Base-by-base conservation (phyloP, 2,797 vertebrate genomes). In the Epinephelus awoara region DNA sequence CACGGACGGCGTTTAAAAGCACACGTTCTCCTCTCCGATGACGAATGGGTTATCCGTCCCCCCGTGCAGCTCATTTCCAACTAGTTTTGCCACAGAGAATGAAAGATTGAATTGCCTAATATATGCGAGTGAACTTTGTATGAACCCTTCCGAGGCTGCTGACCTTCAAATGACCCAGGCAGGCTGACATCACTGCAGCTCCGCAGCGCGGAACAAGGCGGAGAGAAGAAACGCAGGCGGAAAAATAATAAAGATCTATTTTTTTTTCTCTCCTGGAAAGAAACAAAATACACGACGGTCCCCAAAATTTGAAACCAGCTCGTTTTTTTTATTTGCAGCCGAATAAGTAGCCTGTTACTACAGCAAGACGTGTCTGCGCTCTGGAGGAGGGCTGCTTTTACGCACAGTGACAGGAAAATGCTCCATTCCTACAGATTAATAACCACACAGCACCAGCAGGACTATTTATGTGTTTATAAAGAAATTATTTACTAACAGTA, bases 151-250 rank as follows among this genome's bases (percentile, higher is more conserved):
- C 94, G 95, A 96, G 96, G 97, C 98, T 96, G 97, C 97, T 99
- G 97, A 98, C 98, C 98, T 99, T 99, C 97, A 98, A 96, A 98
- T 97, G 97, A 99, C 98, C 98, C 97, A 95, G 96, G 95, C 92
- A n/a, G 93, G 96, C 96, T 99, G 97, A 99, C 98, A 97, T 98
- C 98, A 98, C 90, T 76, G 90, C 92, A 55, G 92, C 91, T 88
- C 88, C 70, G 89, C 85, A 84, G 89, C 88, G 90, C 92, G 83
- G 79, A 80, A 72, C 84, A 21, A 83, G 90, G 92, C 87, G 71
- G 80, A 86, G 88, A 54, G 83, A 23, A 90, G 83, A 90, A 91
- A 44, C 89, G 90, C 87, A 89, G 81, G 79, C 56, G 57, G 21
- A 42, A 38, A 42, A 12, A 64, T 3, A 54, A 69, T 23, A 34